These are phyloP conservation scores for Galeruca laticollis DNA, from an alignment of 2,888 invertebrate species.

Conservation along the genomic window DNA sequence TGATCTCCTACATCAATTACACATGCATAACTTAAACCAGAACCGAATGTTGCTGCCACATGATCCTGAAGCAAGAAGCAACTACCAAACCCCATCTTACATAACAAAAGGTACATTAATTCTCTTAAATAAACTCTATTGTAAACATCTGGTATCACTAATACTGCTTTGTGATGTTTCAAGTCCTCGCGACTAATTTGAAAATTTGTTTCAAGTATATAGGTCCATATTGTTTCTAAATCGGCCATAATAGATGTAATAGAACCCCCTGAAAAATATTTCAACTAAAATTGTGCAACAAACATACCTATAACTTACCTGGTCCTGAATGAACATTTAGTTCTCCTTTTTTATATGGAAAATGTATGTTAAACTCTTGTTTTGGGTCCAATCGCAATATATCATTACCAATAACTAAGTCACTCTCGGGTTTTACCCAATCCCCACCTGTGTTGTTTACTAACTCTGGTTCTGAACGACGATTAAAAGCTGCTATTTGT, in stretches of 20 bases:
- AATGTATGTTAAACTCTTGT: constrained; percentile 86
- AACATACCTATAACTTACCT: constrained; percentile 58
- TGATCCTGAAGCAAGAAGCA: constrained; percentile 74
- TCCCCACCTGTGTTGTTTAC: constrained; percentile 71
- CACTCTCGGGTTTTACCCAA: constrained; percentile 75
- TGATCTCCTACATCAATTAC: constrained; percentile 96
- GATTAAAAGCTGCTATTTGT: constrained; percentile 89
- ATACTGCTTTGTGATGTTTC: constrained; percentile 85
- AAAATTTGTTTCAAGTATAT: constrained; percentile 81
- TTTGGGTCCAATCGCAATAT: constrained; percentile 76
- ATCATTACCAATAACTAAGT: constrained; percentile 82
- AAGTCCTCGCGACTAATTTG: constrained; percentile 79
- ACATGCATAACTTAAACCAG: constrained; percentile 88
- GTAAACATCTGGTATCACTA: constrained; percentile 92
- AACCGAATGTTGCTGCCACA: constrained; percentile 87
- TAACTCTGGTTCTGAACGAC: constrained; percentile 80
- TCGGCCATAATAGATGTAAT: constrained; percentile 86
- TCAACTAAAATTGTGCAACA: neutral
- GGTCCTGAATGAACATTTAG: constrained; percentile 86
- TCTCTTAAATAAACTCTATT: constrained; percentile 87
- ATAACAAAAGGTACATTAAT: constrained; percentile 82
- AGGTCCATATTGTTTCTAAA: constrained; percentile 89
- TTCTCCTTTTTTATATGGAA: constrained; percentile 89
- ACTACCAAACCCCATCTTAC: constrained; percentile 75
- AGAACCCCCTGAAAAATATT: constrained; percentile 74